These are phyloP conservation scores for Noctilio leporinus DNA, from an alignment of 2,113 vertebrate species.

Conservation along the genomic window DNA sequence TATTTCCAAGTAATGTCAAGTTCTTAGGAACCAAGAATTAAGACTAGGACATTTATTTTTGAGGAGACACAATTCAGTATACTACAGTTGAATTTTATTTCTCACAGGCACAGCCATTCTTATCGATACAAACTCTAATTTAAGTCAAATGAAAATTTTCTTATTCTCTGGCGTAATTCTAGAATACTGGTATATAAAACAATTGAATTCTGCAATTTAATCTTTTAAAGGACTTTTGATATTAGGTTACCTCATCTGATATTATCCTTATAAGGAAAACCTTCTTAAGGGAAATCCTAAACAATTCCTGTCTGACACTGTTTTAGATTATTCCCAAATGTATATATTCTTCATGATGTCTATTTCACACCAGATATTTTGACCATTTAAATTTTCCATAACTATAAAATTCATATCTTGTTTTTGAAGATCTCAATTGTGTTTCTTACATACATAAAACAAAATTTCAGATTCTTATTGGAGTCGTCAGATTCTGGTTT, in stretches of 20 bases:
- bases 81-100: not conserved
- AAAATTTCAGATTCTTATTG: not conserved
- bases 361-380: not conserved
- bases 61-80: not conserved
- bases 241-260: not conserved
- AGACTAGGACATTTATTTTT: not conserved
- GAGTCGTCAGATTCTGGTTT: not conserved
- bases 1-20: not conserved
- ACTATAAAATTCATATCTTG: not conserved
- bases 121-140: not conserved
- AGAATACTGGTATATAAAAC: not conserved
- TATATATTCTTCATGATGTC: not conserved
- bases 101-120: not conserved
- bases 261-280: not conserved
- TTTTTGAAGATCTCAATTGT: not conserved
- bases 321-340: not conserved
- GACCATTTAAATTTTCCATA: not conserved
- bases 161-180: not conserved
- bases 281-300: not conserved
- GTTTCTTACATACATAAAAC: not conserved
- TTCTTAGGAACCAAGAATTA: not conserved
- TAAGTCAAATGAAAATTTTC: not conserved
- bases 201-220: not conserved
- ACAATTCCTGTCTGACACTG: not conserved
- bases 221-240: not conserved